These are phyloP conservation scores for Dryobates pubescens DNA, from an alignment of 2,797 vertebrate genomes.

Conservation along the genomic window DNA sequence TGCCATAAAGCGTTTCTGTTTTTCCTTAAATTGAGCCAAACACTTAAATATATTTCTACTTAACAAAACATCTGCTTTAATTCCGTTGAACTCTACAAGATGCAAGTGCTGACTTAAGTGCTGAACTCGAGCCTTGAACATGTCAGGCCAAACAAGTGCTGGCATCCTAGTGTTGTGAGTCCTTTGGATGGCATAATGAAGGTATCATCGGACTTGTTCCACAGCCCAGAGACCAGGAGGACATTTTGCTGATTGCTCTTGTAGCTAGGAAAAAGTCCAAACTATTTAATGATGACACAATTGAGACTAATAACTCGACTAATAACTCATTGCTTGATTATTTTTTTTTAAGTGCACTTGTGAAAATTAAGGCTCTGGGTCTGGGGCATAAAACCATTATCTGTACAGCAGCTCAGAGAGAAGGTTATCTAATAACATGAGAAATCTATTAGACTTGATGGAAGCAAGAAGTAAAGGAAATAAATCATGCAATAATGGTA, in stretches of 20 bases:
- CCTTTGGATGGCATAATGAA: neutral
- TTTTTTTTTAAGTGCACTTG: constrained; percentile 61
- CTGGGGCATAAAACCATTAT: constrained; percentile 50
- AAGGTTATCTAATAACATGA: constrained; percentile 40
- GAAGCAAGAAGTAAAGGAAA: constrained; percentile 53
- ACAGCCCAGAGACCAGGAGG: neutral
- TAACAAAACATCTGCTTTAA: neutral
- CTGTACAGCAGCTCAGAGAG: constrained; percentile 35
- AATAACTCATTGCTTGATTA: constrained; percentile 61
- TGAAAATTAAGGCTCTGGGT: constrained; percentile 63
- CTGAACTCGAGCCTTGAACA: neutral
- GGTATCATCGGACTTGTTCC: neutral
- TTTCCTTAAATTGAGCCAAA: neutral
- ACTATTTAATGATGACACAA: constrained; percentile 37
- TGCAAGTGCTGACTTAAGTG: neutral
- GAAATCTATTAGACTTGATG: constrained; percentile 46
- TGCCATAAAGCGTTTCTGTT: neutral
- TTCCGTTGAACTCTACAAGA: neutral
- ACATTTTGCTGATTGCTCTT: neutral
- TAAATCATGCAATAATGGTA: constrained; percentile 68
- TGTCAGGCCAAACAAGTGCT: neutral
- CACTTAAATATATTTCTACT: neutral
- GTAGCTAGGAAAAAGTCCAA: constrained; percentile 17
- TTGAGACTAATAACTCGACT: constrained; percentile 48
- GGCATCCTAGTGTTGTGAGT: neutral